Evolutionary conservation across 2,888 invertebrate genomes (phyloP), one percentile per base, ranked within the genome.

Genomic region (Eurytoma adleriae): DNA sequence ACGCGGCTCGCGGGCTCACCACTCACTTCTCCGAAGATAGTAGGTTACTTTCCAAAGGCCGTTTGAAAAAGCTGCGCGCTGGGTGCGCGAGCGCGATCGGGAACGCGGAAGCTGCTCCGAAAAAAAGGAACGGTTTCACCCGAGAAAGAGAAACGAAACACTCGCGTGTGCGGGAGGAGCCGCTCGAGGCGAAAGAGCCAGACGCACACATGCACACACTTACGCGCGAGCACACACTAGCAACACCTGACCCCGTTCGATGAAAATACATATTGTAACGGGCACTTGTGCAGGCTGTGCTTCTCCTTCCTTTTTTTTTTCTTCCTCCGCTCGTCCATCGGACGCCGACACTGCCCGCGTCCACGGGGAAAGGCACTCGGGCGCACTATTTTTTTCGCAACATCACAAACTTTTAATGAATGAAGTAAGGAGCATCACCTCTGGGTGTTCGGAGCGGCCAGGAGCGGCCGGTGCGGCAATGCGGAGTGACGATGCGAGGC

Each of bases 191-290:
- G 61, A 78, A 68, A 59, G 67, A 70, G 13, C 12, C 59, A 20
- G 7, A 30, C 73, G 54, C 62, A 30, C 27, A 20, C 56, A 69
- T 64, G 68, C 52, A 27, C 68, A 68, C 50, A 62, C 48, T 48
- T 56, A 69, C 57, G 57, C 50, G n/a, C n/a, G 40, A 16, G 18
- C 56, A 70, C 54, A 56, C 16, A 20, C 73, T 48, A 48, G 14
- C 79, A 72, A 75, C 80, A 83, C 83, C 83, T 85, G 85, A 84
- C 85, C 84, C 82, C 84, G 83, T 84, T 84, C 83, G 80, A 83
- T 74, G 80, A 79, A 83, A 85, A 85, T 83, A 82, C 83, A 79
- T 82, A 78, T 67, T 67, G 20, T 61, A 79, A 79, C 69, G 48
- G 18, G 30, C 52, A 71, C 69, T 70, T 16, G 40, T 40, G 40